Percentiles rank a stretch among this genome's conserved stretches.
phyloP scores from a whole-genome alignment of 2,113 vertebrate genomes.

The Sialia sialis region DNA sequence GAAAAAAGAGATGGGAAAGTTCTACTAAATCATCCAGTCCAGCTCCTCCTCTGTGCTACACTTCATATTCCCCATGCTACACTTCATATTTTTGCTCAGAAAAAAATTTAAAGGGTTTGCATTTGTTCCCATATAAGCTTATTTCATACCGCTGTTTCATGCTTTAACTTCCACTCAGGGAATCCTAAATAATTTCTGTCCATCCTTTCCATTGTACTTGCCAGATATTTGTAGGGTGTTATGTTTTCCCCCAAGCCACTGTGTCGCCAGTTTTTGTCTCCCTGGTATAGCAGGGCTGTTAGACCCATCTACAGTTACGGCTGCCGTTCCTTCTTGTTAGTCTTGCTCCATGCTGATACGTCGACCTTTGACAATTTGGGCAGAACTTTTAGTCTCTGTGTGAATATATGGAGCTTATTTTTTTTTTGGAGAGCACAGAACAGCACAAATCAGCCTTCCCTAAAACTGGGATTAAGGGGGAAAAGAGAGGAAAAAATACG shows the following conservation, averaged over 20 bases:
- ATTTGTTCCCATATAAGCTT: constrained; percentile 13
- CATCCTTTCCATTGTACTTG: constrained; percentile 30
- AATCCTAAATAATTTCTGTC: constrained; percentile 35
- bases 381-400: not conserved
- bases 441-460: not conserved
- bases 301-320: not conserved
- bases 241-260: constrained; percentile 34
- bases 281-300: not conserved
- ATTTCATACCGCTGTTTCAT: constrained; percentile 33
- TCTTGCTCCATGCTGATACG: not conserved
- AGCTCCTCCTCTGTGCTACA: not conserved
- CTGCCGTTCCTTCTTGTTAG: not conserved
- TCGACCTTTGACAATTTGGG: not conserved
- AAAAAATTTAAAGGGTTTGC: not conserved
- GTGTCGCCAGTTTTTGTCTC: constrained; percentile 15
- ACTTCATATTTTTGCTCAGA: constrained; percentile 49
- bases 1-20: constrained; percentile 15
- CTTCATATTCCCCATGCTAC: not conserved
- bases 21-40: not conserved
- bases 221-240: constrained; percentile 54
- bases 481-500: not conserved
- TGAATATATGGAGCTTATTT: not conserved
- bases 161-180: constrained; percentile 29
- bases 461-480: not conserved
- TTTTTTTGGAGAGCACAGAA: not conserved